A percentile compares a stretch with the other conserved stretches of the same genome.
These are phyloP conservation scores for Phocoena sinus DNA, from an alignment of 2,113 vertebrate species.

Conservation along the genomic window DNA sequence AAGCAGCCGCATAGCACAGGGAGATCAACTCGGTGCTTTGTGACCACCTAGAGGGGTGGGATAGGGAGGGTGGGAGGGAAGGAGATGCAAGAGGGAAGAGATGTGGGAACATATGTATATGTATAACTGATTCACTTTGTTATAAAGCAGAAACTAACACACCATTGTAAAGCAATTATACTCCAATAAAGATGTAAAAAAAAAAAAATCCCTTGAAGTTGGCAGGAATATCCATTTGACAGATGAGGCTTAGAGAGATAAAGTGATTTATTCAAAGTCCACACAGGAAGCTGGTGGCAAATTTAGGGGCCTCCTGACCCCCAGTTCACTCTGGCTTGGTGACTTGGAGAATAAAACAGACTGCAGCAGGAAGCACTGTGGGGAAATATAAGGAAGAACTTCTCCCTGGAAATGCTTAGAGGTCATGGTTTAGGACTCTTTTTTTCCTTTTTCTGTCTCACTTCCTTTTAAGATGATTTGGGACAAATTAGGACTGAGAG, in stretches of 20 bases:
- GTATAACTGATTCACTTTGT: too few relatives aligned
- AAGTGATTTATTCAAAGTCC: not conserved
- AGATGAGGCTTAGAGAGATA: not conserved
- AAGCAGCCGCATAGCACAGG: too few relatives aligned
- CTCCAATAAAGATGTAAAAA: too few relatives aligned
- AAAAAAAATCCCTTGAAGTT: not conserved
- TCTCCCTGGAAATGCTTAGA: not conserved
- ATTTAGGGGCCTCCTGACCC: not conserved
- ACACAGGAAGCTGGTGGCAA: not conserved
- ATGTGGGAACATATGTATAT: too few relatives aligned
- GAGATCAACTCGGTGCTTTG: too few relatives aligned
- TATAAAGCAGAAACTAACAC: too few relatives aligned
- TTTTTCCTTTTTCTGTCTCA: not conserved
- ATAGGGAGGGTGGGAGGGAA: too few relatives aligned
- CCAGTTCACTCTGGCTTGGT: not conserved
- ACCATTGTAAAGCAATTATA: too few relatives aligned
- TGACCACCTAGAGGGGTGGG: too few relatives aligned
- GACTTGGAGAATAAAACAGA: not conserved
- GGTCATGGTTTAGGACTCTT: not conserved
- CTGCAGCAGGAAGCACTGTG: not conserved
- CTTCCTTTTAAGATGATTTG: not conserved
- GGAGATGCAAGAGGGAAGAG: too few relatives aligned
- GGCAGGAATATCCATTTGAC: not conserved
- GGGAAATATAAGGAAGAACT: not conserved
- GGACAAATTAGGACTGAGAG: not conserved